Percentiles rank a stretch among this genome's conserved stretches.
Conservation (phyloP, 2,113 vertebrate genomes). For the Perca flavescens region DNA sequence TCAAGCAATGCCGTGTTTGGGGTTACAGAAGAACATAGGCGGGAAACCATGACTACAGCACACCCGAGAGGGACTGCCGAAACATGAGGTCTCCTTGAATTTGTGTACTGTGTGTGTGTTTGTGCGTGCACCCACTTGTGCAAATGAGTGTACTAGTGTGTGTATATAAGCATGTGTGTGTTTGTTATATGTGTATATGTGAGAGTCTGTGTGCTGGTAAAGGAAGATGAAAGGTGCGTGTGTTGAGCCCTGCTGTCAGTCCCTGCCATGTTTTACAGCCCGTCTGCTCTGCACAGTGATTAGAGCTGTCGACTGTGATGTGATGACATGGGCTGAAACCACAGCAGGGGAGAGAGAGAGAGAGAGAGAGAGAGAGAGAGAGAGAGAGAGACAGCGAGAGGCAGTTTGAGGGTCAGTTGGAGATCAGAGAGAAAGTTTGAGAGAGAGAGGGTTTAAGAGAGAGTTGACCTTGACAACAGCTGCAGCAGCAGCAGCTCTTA, state of each 20-base stretch:
- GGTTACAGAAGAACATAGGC: conserved; percentile 67
- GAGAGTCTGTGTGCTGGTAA: conserved; percentile 51
- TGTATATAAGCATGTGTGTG: conserved; percentile 18
- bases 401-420: conserved; percentile 69
- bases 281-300: conserved; percentile 79
- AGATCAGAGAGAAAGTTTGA: conserved; percentile 77
- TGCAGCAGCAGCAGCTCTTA: conserved; percentile 49
- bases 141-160: conserved; percentile 17
- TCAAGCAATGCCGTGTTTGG: conserved; percentile 47
- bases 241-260: conserved; percentile 82
- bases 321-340: conserved; percentile 81
- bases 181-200: conserved; percentile 41
- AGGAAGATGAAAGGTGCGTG: conserved; percentile 77
- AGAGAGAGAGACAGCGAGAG: conserved; percentile 45
- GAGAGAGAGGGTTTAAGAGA: conserved; percentile 57
- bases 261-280: conserved; percentile 84
- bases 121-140: neutral
- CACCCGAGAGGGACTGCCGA: conserved; percentile 43
- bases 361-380: conserved; percentile 8
- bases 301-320: conserved; percentile 83
- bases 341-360: conserved; percentile 68
- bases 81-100: conserved; percentile 56
- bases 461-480: conserved; percentile 72
- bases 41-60: conserved; percentile 62
- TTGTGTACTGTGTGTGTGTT: conserved; percentile 5